These are phyloP conservation scores for Agonopterix subpropinquella DNA, from an alignment of 2,888 invertebrate genomes.

Conservation along the genomic window DNA sequence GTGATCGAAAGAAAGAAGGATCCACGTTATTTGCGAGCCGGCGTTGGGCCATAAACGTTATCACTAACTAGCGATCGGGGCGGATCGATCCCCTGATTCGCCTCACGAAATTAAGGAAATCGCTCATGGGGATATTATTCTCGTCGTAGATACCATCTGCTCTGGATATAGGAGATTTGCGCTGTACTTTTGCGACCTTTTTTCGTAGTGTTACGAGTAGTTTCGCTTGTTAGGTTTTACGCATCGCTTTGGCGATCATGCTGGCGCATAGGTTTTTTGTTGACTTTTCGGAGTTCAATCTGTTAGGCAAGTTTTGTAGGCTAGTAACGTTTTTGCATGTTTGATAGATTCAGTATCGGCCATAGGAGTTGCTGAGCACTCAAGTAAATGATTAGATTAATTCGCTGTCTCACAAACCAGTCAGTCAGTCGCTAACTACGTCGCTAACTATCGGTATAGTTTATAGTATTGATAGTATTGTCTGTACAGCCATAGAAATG, in stretches of 20 bases:
- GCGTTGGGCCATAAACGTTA: conserved; percentile 65
- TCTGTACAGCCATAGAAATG: too few relatives aligned
- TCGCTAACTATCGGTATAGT: too few relatives aligned
- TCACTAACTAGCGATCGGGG: conserved; percentile 70
- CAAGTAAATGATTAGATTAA: too few relatives aligned
- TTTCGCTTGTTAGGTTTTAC: conserved; percentile 7
- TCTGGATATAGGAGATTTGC: conserved; percentile 46
- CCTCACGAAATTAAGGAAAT: conserved; percentile 74
- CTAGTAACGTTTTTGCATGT: neutral
- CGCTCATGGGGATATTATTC: conserved; percentile 75
- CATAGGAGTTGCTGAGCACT: too few relatives aligned
- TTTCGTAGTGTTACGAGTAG: conserved; percentile 19
- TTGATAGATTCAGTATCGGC: too few relatives aligned
- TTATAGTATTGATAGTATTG: too few relatives aligned
- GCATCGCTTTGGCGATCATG: conserved; percentile 4
- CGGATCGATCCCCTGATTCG: conserved; percentile 70
- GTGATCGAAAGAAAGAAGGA: conserved; percentile 59
- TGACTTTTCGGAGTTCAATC: neutral
- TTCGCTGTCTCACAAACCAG: too few relatives aligned
- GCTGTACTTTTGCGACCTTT: conserved; percentile 38
- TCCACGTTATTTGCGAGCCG: conserved; percentile 55
- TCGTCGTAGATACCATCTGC: conserved; percentile 49
- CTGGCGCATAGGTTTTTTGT: neutral
- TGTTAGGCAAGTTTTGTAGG: neutral
- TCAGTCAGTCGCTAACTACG: too few relatives aligned